Evolutionary conservation across 2,888 invertebrate genomes (phyloP), one percentile per base, ranked within the genome.

Genomic region (Linhomoeus sp.): DNA sequence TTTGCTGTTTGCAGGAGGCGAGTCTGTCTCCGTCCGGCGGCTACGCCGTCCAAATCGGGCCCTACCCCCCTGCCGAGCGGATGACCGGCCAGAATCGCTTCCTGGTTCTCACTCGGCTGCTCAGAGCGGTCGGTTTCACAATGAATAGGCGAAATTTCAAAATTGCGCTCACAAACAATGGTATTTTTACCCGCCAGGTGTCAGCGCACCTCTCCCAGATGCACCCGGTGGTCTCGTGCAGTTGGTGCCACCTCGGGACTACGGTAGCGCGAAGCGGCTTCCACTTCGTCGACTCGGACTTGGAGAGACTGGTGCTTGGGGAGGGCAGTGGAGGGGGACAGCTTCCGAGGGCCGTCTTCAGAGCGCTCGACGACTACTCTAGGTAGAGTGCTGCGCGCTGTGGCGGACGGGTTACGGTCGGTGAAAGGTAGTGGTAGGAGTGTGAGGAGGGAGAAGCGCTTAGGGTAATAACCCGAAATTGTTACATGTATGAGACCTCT

Each of bases 31-130:
- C n/a, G 19, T 2, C 33, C 44, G 41, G 48, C 17, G 43, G 53
- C 55, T 49, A 52, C 29, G 54, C 60, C 15, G 81, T 88, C 41
- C 80, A 78, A 60, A 83, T 87, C 79, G 88, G 90, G 1, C 90
- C 90, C 15, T 73, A 82, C 56, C 77, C 82, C 17, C 85, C 86
- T 65, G 79, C 87, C 41, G 87, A 88, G 66, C 76, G 77, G 22
- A 75, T 92, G 29, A 85, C 84, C 67, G 83, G 87, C 39, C 86
- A 87, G 66, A 90, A 88, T 67, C 75, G 88, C 50, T 75, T 68
- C 51, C 55, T 63, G 36, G 80, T 90, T n/a, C 77, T 88, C 73
- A 79, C 86, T 1, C 81, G 85, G 45, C 72, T 92, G 35, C 71
- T 87, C 49, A 85, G 86, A 86, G 69, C 77, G 78, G 60, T 81